Evolutionary conservation across 1,140 invertebrate genomes (phyloP).

Genomic region (Leptopilina boulardi): DNA sequence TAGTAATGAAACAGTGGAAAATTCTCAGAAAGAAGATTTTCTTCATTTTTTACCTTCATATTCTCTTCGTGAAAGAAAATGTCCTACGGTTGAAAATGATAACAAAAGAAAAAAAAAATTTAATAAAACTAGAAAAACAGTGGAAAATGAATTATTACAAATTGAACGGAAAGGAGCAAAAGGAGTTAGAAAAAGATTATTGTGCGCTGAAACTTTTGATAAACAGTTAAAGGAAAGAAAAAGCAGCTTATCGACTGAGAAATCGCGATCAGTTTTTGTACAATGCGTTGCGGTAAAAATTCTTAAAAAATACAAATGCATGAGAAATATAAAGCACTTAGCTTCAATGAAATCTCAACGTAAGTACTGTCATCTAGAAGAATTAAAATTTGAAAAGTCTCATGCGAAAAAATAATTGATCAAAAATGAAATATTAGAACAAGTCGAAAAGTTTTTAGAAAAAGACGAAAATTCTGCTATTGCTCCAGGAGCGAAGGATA

Average conservation of each 20-base stretch:
- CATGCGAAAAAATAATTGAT: conserved; percentile 26
- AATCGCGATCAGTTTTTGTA: conserved; percentile 30
- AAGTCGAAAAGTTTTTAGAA: conserved; percentile 49
- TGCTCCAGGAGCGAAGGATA: conserved; percentile 54
- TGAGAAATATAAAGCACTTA: conserved; percentile 1
- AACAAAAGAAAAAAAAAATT: too few relatives aligned
- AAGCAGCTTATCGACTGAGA: conserved; percentile 11
- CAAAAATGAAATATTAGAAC: conserved; percentile 18
- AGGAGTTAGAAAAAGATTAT: conserved; percentile 18
- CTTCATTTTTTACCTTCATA: too few relatives aligned
- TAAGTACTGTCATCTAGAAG: background rate
- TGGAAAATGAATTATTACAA: conserved; percentile 11
- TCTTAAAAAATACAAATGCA: conserved; percentile 30
- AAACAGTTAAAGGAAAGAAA: conserved; percentile 27
- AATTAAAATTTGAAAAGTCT: conserved; percentile 4
- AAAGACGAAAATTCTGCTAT: conserved; percentile 48
- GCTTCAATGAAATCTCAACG: background rate
- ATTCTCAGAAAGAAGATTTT: too few relatives aligned
- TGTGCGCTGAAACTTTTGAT: conserved; percentile 21
- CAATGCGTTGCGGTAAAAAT: conserved; percentile 32
- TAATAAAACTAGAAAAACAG: background rate
- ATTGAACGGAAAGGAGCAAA: background rate
- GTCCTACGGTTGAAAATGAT: too few relatives aligned
- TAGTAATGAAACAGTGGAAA: too few relatives aligned
- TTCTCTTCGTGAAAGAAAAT: too few relatives aligned